These are phyloP conservation scores for Chlorocebus sabaeus DNA, from an alignment of 2,113 vertebrate genomes.

Conservation along the genomic window DNA sequence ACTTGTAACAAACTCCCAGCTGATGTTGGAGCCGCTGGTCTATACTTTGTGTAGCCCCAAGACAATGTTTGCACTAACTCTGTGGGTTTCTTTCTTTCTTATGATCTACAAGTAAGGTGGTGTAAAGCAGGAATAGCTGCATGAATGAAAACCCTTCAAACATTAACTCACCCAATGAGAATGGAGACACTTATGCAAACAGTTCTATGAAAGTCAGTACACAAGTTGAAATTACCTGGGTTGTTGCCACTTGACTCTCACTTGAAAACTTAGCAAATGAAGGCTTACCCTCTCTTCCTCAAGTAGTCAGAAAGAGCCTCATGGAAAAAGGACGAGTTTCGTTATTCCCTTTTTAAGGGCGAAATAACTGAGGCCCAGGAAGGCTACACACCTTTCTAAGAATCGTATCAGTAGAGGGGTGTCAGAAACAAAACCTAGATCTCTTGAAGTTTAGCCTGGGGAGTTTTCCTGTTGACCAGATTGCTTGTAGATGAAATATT, in stretches of 20 bases:
- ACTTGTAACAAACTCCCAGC: not conserved
- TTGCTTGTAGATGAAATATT: not conserved
- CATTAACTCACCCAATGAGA: not conserved
- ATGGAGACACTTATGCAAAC: not conserved
- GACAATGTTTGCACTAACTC: not conserved
- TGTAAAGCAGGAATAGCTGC: not conserved
- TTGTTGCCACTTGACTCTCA: not conserved
- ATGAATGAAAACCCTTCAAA: slow-evolving; percentile 25
- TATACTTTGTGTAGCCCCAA: not conserved
- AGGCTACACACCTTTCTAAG: not conserved
- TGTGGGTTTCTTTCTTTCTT: not conserved
- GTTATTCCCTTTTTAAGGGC: not conserved
- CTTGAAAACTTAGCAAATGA: not conserved
- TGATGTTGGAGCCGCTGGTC: not conserved
- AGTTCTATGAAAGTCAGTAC: not conserved
- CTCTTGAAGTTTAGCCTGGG: not conserved
- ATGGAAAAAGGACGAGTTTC: not conserved
- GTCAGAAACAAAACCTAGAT: not conserved
- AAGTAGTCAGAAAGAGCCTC: not conserved
- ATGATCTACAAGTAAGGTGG: not conserved
- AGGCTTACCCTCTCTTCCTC: not conserved
- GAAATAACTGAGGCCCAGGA: not conserved
- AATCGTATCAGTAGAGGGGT: not conserved
- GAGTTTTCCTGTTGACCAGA: not conserved
- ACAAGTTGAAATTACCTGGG: not conserved